Percentiles rank a stretch among this genome's conserved stretches.
These are phyloP conservation scores for Sclerurus mexicanus DNA, from an alignment of 2,113 vertebrate species.

Conservation along the genomic window DNA sequence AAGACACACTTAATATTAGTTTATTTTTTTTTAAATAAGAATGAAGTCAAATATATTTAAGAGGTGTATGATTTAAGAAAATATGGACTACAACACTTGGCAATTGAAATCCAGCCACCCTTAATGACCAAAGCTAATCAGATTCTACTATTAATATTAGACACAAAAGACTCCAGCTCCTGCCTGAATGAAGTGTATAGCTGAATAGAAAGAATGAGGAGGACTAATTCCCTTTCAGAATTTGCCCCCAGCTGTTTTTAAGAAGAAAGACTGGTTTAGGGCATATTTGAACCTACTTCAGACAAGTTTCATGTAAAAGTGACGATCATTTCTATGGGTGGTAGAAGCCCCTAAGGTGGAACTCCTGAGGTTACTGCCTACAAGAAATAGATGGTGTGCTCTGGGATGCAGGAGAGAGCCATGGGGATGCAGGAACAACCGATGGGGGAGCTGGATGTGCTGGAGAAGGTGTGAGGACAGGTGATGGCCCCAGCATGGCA, in stretches of 20 bases:
- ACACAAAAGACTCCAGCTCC: conserved; percentile 36
- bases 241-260: conserved; percentile 22
- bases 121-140: conserved; percentile 18
- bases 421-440: background rate
- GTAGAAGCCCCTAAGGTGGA: background rate
- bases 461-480: background rate
- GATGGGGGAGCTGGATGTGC: background rate
- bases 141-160: conserved; percentile 41
- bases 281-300: background rate
- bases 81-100: background rate
- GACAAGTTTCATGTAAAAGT: background rate
- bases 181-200: background rate
- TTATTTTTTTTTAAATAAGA: background rate
- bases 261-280: conserved; percentile 14
- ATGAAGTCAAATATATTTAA: background rate
- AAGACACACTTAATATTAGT: background rate
- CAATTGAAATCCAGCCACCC: conserved; percentile 36
- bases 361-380: background rate
- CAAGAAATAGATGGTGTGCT: fast-evolving
- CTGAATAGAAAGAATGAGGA: conserved; percentile 25
- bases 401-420: background rate
- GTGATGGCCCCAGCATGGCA: fast-evolving
- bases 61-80: background rate
- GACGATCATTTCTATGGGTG: background rate
- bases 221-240: conserved; percentile 3